Percentiles rank a stretch among this genome's conserved stretches.
These are phyloP conservation scores for Baccha elongata DNA, from an alignment of 2,888 invertebrate genomes.

Conservation along the genomic window DNA sequence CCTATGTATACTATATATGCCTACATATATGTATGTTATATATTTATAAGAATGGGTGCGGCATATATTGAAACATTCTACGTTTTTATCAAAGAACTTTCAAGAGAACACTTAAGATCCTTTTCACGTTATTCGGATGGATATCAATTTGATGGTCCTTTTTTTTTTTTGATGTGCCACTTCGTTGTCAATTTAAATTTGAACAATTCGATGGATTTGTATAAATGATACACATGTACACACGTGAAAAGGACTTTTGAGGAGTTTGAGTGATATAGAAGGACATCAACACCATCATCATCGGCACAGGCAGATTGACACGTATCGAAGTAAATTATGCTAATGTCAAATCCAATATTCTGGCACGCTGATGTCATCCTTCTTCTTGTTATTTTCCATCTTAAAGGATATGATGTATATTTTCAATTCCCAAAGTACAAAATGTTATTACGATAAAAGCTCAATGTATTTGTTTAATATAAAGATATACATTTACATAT, in stretches of 20 bases:
- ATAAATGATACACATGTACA: constrained; percentile 57
- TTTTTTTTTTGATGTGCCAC: constrained; percentile 67
- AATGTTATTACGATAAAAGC: constrained; percentile 76
- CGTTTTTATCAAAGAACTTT: neutral
- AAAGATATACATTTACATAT: constrained; percentile 48
- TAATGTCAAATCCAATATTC: constrained; percentile 78
- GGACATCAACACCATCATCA: constrained; percentile 1
- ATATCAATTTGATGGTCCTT: constrained; percentile 72
- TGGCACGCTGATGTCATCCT: constrained; percentile 65
- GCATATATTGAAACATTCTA: neutral
- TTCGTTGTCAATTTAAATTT: constrained; percentile 70
- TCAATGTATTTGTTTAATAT: constrained; percentile 73
- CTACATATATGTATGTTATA: constrained; percentile 12
- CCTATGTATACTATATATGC: constrained; percentile 15
- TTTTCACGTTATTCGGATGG: constrained; percentile 64
- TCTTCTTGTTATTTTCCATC: constrained; percentile 34
- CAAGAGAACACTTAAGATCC: constrained; percentile 55
- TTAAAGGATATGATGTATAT: constrained; percentile 72
- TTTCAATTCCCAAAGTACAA: constrained; percentile 76
- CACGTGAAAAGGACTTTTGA: constrained; percentile 24
- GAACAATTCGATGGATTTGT: constrained; percentile 72
- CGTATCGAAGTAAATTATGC: constrained; percentile 79
- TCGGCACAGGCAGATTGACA: constrained; percentile 65
- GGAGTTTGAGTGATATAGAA: neutral
- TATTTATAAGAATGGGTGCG: neutral